Base-by-base conservation (phyloP, 2,797 vertebrate genomes). In the Rhabdomys pumilio region DNA sequence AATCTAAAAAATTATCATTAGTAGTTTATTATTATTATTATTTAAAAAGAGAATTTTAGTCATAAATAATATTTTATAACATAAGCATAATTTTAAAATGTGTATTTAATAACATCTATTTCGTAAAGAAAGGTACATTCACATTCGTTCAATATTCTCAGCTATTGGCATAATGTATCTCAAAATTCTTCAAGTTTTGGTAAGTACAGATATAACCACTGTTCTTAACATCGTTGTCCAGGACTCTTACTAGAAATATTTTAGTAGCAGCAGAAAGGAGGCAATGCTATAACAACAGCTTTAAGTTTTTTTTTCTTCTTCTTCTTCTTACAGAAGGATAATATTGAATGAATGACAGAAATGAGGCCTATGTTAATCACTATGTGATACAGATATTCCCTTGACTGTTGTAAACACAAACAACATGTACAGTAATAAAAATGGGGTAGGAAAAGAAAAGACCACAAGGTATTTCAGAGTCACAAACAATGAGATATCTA, bases 1-100 rank as follows among this genome's bases (percentile, higher is more conserved):
- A 26, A 80, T 75, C 89, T 90, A 88, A 90, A 12, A 96, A 91
- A 44, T 1, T 67, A 82, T 31, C 47, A 89, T 89, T 14, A 90
- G 31, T 89, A 55, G 63, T 53, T 89, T 94, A 31, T 38, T 41
- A 34, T 3, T 44, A 63, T 50, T 84, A 83, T 11, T 84, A 65
- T 31, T 93, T 26, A 81, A 89, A 89, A 53, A 13, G 9, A 41
- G 85, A 67, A 29, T 53, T 73, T 97, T 86, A 38, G n/a, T 15
- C 94, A 8, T 96, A 90, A 94, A 91, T 41, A 81, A 73, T 77
- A 6, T 10, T 73, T 90, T 50, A 5, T 53, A 17, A 41, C 72
- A 87, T 22, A 90, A 34, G 81, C 3, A 55, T 38, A 86, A 79
- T 31, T 92, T 85, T 69, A 31, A 95, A 95, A 53, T 77, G 3